phyloP scores from a whole-genome alignment of 2,797 vertebrate genomes.

The Triplophysa bombifrons region DNA sequence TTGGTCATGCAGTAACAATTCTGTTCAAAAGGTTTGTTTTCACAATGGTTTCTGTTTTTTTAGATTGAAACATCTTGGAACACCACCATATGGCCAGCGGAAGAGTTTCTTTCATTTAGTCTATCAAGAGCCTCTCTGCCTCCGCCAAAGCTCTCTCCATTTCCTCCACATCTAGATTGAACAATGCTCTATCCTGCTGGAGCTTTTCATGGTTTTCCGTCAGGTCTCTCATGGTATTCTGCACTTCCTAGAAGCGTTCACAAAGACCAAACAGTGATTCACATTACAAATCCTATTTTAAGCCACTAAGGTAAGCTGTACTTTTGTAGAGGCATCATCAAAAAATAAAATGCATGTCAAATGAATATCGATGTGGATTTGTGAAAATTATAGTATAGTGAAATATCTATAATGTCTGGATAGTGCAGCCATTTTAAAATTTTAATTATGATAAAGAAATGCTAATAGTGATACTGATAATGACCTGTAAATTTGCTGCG shows the following conservation, averaged over 20 bases:
- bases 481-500: constrained; percentile 66
- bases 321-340: constrained; percentile 15
- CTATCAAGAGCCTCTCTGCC: constrained; percentile 69
- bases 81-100: not conserved
- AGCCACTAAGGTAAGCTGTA: constrained; percentile 4
- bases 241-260: constrained; percentile 66
- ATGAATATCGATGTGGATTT: constrained; percentile 9
- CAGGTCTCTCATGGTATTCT: constrained; percentile 64
- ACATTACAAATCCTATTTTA: not conserved
- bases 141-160: constrained; percentile 71
- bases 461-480: not conserved
- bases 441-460: not conserved
- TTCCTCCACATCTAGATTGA: constrained; percentile 67
- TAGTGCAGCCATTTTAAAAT: not conserved
- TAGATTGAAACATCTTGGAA: constrained; percentile 15
- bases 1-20: not conserved
- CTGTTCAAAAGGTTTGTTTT: not conserved
- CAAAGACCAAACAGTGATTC: not conserved
- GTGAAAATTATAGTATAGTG: constrained; percentile 6
- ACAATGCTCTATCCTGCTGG: constrained; percentile 66
- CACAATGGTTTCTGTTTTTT: not conserved
- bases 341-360: constrained; percentile 26
- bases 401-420: constrained; percentile 26
- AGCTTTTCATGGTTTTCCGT: constrained; percentile 60
- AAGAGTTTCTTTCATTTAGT: constrained; percentile 46